These are phyloP conservation scores for Salvelinus sp. DNA, from an alignment of 2,113 vertebrate genomes.

Conservation along the genomic window DNA sequence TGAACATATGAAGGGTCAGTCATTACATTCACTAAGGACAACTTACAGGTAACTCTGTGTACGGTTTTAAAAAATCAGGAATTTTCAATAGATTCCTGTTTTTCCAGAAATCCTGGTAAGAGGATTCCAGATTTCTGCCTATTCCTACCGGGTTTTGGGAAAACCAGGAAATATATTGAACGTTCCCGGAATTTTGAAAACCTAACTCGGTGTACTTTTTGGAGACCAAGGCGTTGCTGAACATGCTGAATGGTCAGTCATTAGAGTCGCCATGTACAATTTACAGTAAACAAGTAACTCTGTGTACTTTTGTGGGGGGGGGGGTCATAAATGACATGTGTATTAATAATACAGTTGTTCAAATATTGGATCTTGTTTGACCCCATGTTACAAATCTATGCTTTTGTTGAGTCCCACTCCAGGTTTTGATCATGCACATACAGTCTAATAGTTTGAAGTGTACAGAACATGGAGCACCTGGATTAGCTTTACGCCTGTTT, in stretches of 20 bases:
- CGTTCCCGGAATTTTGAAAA: no score
- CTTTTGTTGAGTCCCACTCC: slow-evolving; percentile 13
- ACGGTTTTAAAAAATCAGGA: no score
- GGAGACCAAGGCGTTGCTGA: no score
- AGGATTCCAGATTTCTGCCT: no score
- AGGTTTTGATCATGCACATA: slow-evolving; percentile 42
- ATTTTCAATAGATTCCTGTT: no score
- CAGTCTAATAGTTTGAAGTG: slow-evolving; percentile 39
- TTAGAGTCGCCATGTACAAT: no score
- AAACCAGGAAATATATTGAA: no score
- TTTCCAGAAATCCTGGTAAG: no score
- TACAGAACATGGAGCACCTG: slow-evolving; percentile 48
- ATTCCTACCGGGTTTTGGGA: no score
- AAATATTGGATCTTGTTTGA: not conserved
- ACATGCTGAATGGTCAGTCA: no score
- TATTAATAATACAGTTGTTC: slow-evolving; percentile 7
- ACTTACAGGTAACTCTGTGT: not conserved
- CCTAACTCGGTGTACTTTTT: no score
- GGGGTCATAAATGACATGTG: not conserved
- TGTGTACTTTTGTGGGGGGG: not conserved
- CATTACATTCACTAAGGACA: slow-evolving; percentile 14
- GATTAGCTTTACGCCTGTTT: slow-evolving; percentile 41
- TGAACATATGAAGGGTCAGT: slow-evolving; percentile 11
- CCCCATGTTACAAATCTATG: not conserved
- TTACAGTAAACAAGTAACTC: no score